These are phyloP conservation scores for Noctua janthe DNA, from an alignment of 2,888 invertebrate species.

Conservation along the genomic window DNA sequence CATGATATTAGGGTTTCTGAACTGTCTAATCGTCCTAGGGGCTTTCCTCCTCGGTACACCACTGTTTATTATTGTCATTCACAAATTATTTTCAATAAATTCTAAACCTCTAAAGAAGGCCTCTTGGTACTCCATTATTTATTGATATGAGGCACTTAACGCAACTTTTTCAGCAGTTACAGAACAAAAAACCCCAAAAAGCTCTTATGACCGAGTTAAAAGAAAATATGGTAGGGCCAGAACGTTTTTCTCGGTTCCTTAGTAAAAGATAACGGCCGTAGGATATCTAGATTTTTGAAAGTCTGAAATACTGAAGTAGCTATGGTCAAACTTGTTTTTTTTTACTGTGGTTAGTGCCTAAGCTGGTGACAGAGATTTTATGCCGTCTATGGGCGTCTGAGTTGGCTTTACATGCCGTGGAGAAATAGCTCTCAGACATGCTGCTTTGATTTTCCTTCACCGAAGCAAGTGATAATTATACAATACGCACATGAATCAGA, in stretches of 20 bases:
- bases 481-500: neutral
- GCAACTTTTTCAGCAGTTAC: neutral
- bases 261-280: neutral
- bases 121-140: neutral
- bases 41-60: too few relatives aligned
- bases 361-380: neutral
- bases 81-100: neutral
- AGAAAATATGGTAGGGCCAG: neutral
- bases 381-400: neutral
- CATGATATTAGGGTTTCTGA: too few relatives aligned
- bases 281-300: neutral
- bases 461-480: neutral
- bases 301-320: neutral
- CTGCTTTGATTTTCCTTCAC: neutral
- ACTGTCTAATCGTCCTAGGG: too few relatives aligned
- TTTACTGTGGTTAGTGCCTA: neutral
- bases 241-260: neutral
- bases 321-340: neutral
- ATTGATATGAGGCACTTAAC: neutral
- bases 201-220: neutral
- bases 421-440: neutral
- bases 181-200: conserved; percentile 9
- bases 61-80: neutral
- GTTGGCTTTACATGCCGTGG: neutral
- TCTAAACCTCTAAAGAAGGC: neutral